These are phyloP conservation scores for Zophobas morio DNA, from an alignment of 1,140 invertebrate species.

Conservation along the genomic window DNA sequence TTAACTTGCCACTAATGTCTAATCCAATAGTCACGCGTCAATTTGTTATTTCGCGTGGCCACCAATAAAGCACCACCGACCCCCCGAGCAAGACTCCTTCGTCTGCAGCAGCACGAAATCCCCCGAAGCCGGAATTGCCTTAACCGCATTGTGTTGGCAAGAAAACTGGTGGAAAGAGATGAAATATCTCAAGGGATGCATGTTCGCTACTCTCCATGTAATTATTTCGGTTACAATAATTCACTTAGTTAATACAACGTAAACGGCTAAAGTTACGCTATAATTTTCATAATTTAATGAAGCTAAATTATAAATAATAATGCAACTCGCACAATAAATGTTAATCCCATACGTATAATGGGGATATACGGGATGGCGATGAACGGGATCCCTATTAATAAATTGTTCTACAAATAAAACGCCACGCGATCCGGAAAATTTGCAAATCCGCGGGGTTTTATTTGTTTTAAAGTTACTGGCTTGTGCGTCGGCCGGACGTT, in stretches of 20 bases:
- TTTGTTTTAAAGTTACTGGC: not conserved
- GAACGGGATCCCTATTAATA: not conserved
- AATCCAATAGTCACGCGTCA: constrained; percentile 30
- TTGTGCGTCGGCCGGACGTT: not conserved
- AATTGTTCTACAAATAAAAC: constrained; percentile 2
- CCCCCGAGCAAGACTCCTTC: not conserved
- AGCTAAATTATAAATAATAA: constrained; percentile 50
- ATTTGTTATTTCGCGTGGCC: constrained; percentile 16
- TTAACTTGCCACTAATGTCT: constrained; percentile 35
- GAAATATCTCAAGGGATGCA: constrained; percentile 39
- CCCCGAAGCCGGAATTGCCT: constrained; percentile 1
- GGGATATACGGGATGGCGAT: constrained; percentile 24
- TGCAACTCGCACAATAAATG: constrained; percentile 26
- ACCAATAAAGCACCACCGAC: not conserved
- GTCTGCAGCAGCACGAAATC: no score
- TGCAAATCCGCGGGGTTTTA: not conserved
- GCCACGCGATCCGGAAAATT: not conserved
- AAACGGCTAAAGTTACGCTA: constrained; percentile 51
- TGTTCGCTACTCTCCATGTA: constrained; percentile 41
- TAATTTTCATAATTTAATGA: constrained; percentile 53
- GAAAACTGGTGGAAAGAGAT: constrained; percentile 36
- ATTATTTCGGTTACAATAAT: constrained; percentile 54
- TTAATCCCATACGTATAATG: constrained; percentile 39
- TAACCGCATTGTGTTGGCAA: constrained; percentile 8
- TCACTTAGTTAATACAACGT: constrained; percentile 50